These are phyloP conservation scores for Phthorimaea operculella DNA, from an alignment of 1,140 invertebrate genomes.

Conservation along the genomic window DNA sequence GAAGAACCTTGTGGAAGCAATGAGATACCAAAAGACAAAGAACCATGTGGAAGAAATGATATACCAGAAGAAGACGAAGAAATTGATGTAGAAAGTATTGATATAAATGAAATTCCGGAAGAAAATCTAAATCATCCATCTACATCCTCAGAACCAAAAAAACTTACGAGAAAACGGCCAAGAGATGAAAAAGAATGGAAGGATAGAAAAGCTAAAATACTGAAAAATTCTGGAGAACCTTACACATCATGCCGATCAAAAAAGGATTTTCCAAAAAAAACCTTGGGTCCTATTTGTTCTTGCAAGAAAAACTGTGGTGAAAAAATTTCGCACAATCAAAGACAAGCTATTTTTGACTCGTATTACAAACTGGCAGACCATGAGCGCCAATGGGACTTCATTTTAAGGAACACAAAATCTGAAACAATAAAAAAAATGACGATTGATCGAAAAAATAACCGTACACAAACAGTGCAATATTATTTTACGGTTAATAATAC, in stretches of 20 bases:
- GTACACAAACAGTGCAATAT: conserved; percentile 21
- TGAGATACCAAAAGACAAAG: too few relatives aligned
- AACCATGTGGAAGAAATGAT: too few relatives aligned
- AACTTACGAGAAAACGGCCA: conserved; percentile 15
- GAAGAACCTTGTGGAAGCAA: too few relatives aligned
- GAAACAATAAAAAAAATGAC: conserved; percentile 20
- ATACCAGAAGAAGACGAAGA: too few relatives aligned
- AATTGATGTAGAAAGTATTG: too few relatives aligned
- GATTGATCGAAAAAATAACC: conserved; percentile 19
- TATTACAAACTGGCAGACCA: conserved; percentile 16
- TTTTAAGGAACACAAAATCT: conserved; percentile 13
- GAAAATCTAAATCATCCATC: too few relatives aligned
- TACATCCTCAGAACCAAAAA: too few relatives aligned
- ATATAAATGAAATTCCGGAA: too few relatives aligned
- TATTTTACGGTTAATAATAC: conserved; percentile 12
- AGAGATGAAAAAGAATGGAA: conserved; percentile 14
- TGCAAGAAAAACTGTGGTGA: conserved; percentile 18
- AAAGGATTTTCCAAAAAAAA: conserved; percentile 14
- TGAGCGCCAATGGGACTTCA: conserved; percentile 19
- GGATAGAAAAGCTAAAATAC: conserved; percentile 15
- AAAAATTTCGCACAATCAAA: conserved; percentile 8
- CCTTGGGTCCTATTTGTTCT: conserved; percentile 13
- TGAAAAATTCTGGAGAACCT: conserved; percentile 17
- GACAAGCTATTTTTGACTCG: conserved; percentile 15
- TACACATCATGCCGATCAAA: conserved; percentile 13